phyloP scores from a whole-genome alignment of 2,797 vertebrate genomes.

The Limnodromus scolopaceus region DNA sequence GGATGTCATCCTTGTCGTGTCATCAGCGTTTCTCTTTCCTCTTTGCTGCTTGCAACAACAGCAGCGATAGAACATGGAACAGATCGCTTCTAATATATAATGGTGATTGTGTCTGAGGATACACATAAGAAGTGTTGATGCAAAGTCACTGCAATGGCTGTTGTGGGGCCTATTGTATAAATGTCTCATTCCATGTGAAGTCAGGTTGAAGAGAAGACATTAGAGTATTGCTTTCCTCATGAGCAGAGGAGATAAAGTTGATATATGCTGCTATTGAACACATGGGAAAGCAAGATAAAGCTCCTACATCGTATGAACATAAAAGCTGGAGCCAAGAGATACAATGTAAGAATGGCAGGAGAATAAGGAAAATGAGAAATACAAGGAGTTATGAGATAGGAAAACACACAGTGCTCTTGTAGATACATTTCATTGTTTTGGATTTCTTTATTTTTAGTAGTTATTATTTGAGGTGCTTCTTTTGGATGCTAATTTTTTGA shows the following conservation, averaged over 20 bases:
- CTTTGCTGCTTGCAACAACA: background rate
- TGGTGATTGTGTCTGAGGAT: conserved; percentile 49
- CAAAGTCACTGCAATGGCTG: background rate
- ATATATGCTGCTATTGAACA: background rate
- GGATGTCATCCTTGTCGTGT: conserved; percentile 57
- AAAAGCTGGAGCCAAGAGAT: background rate
- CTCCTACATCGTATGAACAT: background rate
- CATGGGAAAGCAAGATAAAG: conserved; percentile 55
- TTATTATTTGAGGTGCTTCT: background rate
- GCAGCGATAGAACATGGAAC: background rate
- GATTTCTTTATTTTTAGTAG: background rate
- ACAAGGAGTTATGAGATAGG: background rate
- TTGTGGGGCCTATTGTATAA: conserved; percentile 36
- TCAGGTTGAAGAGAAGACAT: background rate
- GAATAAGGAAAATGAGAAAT: background rate
- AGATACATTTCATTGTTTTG: background rate
- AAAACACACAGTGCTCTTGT: background rate
- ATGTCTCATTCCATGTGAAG: background rate
- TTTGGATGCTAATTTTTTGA: background rate
- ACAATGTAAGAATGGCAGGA: background rate
- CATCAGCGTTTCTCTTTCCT: conserved; percentile 7
- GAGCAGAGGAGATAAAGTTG: conserved; percentile 35
- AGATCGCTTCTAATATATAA: conserved; percentile 4
- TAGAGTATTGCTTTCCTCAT: background rate
- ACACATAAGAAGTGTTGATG: conserved; percentile 46